Percentiles rank a stretch among this genome's conserved stretches.
phyloP scores from a whole-genome alignment of 2,113 vertebrate genomes.

The Xyliphius kryptos region DNA sequence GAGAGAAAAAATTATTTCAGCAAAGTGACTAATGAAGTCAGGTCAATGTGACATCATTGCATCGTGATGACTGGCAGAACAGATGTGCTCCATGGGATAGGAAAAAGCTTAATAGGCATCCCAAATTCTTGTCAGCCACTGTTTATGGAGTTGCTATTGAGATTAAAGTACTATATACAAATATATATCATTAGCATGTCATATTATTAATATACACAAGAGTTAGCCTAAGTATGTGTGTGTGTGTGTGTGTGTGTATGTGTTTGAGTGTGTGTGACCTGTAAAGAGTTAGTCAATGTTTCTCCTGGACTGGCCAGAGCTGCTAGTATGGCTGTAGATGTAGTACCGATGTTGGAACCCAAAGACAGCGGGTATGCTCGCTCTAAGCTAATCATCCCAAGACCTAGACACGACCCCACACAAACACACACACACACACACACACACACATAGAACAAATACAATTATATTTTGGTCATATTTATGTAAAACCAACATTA shows the following conservation, averaged over 20 bases:
- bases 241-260: constrained; percentile 10
- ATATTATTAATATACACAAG: too few species aligned
- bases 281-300: constrained; percentile 73
- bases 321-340: constrained; percentile 86
- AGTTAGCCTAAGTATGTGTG: not conserved
- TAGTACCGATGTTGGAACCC: constrained; percentile 66
- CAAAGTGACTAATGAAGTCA: not conserved
- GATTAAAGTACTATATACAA: too few species aligned
- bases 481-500: too few species aligned
- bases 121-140: too few species aligned
- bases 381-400: constrained; percentile 51
- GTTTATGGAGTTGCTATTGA: too few species aligned
- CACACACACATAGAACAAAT: too few species aligned
- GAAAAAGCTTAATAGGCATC: too few species aligned
- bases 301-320: constrained; percentile 85
- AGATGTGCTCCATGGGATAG: too few species aligned
- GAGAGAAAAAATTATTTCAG: not conserved
- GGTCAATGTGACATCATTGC: too few species aligned
- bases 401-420: constrained; percentile 21
- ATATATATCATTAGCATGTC: too few species aligned
- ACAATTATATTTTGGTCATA: too few species aligned
- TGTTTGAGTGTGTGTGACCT: constrained; percentile 67
- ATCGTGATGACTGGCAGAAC: too few species aligned
- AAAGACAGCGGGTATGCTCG: constrained; percentile 42
- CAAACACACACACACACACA: constrained; percentile 8